A percentile compares a stretch with the other conserved stretches of the same genome.
Conservation (phyloP, 1,140 invertebrate species). For the Drosophila bocqueti region DNA sequence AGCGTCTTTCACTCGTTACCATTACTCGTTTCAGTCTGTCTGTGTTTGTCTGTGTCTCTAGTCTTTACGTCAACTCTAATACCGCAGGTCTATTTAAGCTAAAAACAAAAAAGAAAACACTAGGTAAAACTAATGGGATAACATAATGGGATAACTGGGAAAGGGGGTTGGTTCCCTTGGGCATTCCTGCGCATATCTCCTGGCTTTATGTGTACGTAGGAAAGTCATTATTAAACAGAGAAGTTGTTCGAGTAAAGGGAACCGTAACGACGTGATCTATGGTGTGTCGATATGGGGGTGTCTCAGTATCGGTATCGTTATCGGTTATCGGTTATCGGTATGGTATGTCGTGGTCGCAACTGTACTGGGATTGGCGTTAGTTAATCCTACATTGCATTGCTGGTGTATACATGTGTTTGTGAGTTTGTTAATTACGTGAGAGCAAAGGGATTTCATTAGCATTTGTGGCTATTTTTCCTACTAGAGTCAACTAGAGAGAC, state of each 20-base stretch:
- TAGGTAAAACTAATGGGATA: background rate
- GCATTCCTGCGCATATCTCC: slow-evolving; percentile 8
- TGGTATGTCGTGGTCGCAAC: slow-evolving; percentile 22
- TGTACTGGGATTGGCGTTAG: slow-evolving; percentile 20
- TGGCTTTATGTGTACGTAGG: slow-evolving; percentile 55
- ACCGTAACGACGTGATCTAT: slow-evolving; percentile 10
- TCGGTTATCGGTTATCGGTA: background rate
- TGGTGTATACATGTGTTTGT: slow-evolving; percentile 10
- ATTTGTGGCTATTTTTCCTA: slow-evolving; percentile 14
- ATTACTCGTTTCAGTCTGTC: background rate
- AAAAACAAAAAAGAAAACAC: background rate
- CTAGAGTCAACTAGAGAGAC: slow-evolving; percentile 20
- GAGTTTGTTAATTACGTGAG: slow-evolving; percentile 11
- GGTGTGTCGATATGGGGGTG: slow-evolving; percentile 19
- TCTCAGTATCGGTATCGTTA: slow-evolving; percentile 2
- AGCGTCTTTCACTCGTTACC: background rate
- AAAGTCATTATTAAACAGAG: slow-evolving; percentile 5
- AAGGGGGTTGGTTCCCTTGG: slow-evolving; percentile 14
- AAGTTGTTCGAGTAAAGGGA: background rate
- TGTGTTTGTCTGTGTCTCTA: background rate
- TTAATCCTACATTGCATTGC: slow-evolving; percentile 24
- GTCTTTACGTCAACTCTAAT: background rate
- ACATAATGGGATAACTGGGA: background rate
- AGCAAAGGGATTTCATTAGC: slow-evolving; percentile 2
- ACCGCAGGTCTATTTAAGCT: background rate